Evolutionary conservation across 2,113 vertebrate species (phyloP).

Genomic region (Percopsis transmontana): DNA sequence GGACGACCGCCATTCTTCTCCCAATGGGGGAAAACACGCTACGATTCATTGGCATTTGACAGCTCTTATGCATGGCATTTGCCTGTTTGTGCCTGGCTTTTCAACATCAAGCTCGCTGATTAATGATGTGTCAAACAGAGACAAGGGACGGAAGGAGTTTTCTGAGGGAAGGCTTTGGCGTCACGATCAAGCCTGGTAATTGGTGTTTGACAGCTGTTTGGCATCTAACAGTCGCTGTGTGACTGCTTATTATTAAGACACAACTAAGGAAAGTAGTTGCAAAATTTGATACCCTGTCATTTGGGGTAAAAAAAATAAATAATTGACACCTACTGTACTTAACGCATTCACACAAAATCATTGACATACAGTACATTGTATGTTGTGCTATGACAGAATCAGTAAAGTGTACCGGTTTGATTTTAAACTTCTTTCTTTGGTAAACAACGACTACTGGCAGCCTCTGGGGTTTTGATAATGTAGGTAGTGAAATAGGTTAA

Average conservation of each 20-base stretch:
- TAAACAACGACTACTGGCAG: too few relatives aligned
- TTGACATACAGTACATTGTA: background rate
- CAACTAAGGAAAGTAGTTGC: slow-evolving; percentile 20
- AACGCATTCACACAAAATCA: slow-evolving; percentile 5
- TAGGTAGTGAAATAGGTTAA: too few relatives aligned
- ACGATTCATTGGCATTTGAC: slow-evolving; percentile 59
- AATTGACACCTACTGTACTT: too few relatives aligned
- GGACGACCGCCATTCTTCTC: slow-evolving; percentile 31
- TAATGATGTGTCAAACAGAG: slow-evolving; percentile 28
- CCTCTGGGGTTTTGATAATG: too few relatives aligned
- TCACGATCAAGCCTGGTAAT: slow-evolving; percentile 3
- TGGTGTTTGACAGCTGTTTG: slow-evolving; percentile 15
- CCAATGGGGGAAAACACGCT: slow-evolving; percentile 38
- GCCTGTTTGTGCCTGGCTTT: slow-evolving; percentile 21
- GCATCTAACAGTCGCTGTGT: slow-evolving; percentile 8
- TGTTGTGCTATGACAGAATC: background rate
- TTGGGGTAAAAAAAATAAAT: slow-evolving; percentile 13
- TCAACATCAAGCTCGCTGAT: slow-evolving; percentile 47
- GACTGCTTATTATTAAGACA: slow-evolving; percentile 13
- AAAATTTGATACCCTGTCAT: slow-evolving; percentile 10
- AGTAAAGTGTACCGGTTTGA: too few relatives aligned
- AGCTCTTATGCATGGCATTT: slow-evolving; percentile 53
- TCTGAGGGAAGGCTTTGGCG: slow-evolving; percentile 16
- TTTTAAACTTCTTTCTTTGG: too few relatives aligned
- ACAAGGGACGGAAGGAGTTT: slow-evolving; percentile 33